These are phyloP conservation scores for Cyrtorhinus lividipennis DNA, from an alignment of 1,140 invertebrate genomes.

Conservation along the genomic window DNA sequence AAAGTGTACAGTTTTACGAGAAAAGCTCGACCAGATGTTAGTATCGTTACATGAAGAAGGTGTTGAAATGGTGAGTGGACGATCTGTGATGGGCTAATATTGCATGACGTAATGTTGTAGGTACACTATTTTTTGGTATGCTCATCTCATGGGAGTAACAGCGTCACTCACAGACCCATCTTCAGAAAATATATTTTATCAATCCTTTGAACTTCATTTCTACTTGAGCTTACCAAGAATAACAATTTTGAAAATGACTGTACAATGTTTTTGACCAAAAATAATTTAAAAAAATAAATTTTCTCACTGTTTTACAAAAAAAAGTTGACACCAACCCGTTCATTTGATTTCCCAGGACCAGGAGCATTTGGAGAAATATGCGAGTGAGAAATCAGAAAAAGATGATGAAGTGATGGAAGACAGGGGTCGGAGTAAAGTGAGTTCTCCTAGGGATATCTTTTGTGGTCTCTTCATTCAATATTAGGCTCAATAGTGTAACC, in stretches of 20 bases:
- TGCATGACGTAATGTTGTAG: too few species aligned
- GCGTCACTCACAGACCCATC: too few species aligned
- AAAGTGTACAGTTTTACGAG: conserved; percentile 58
- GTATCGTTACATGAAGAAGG: conserved; percentile 55
- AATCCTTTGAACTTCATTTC: too few species aligned
- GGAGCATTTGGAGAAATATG: conserved; percentile 39
- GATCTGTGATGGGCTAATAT: not conserved
- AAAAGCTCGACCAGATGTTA: conserved; percentile 61
- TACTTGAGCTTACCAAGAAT: too few species aligned
- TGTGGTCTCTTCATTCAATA: not conserved
- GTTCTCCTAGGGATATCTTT: not conserved
- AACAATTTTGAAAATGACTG: too few species aligned
- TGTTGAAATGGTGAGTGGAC: conserved; percentile 13
- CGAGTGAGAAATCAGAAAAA: conserved; percentile 45
- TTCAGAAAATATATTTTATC: not conserved
- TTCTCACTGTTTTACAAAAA: too few species aligned
- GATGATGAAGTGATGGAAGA: conserved; percentile 31
- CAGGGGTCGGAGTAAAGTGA: conserved; percentile 4
- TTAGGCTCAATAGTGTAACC: not conserved
- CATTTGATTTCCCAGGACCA: too few species aligned
- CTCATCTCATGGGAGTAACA: too few species aligned
- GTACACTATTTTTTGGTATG: too few species aligned
- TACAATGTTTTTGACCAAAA: too few species aligned
- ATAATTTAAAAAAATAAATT: too few species aligned
- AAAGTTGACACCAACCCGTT: too few species aligned